phyloP scores from a whole-genome alignment of 2,797 vertebrate genomes.

The Phrynocephalus vlangalii region DNA sequence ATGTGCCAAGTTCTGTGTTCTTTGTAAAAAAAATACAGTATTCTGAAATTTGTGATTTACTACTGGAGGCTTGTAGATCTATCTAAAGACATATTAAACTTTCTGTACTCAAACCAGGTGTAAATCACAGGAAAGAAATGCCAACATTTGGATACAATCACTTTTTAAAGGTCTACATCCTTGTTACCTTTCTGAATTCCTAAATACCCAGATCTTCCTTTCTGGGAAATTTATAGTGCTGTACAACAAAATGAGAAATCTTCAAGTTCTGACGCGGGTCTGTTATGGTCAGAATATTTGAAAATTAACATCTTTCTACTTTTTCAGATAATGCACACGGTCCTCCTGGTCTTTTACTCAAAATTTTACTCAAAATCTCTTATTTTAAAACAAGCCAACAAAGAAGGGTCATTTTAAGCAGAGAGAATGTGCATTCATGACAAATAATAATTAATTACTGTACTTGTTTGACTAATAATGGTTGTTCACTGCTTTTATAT shows the following conservation, averaged over 20 bases:
- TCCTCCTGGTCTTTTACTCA: background rate
- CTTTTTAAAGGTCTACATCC: background rate
- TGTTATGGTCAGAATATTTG: background rate
- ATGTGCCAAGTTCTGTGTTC: too few relatives aligned
- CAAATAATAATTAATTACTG: background rate
- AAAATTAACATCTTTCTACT: background rate
- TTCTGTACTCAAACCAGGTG: background rate
- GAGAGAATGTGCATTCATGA: background rate
- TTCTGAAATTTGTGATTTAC: background rate
- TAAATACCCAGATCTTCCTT: background rate
- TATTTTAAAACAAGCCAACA: background rate
- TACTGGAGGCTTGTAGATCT: background rate
- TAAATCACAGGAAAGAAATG: too few relatives aligned
- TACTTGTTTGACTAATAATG: background rate
- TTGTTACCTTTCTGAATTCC: background rate
- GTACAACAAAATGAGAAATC: background rate
- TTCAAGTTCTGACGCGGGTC: background rate
- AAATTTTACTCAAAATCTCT: background rate
- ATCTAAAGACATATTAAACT: background rate
- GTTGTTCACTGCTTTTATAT: background rate
- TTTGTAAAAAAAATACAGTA: background rate
- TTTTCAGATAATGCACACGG: background rate
- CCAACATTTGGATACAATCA: too few relatives aligned
- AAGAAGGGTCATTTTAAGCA: background rate
- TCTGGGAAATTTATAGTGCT: background rate